phyloP scores from a whole-genome alignment of 2,888 invertebrate genomes.

The Melolontha melolontha region DNA sequence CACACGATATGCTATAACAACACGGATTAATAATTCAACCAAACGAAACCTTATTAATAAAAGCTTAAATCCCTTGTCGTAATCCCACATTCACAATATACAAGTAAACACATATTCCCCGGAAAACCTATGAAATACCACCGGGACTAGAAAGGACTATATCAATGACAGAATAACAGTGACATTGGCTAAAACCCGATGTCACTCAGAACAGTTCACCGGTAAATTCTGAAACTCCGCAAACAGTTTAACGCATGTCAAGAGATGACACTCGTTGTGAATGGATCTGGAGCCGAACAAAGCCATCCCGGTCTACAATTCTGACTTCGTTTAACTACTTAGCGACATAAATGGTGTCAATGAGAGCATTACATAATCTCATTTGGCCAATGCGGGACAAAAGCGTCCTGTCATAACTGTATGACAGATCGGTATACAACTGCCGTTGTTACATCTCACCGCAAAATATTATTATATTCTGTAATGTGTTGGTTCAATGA shows the following conservation, averaged over 20 bases:
- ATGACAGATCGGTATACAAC: conserved; percentile 57
- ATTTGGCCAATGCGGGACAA: conserved; percentile 55
- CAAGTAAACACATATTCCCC: conserved; percentile 44
- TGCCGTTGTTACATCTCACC: conserved; percentile 31
- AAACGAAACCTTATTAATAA: no score
- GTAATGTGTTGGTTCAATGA: not conserved
- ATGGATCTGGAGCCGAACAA: conserved; percentile 44
- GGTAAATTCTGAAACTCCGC: conserved; percentile 52
- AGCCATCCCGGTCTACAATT: conserved; percentile 48
- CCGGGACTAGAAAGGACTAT: conserved; percentile 28
- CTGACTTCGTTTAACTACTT: conserved; percentile 45
- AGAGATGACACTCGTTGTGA: conserved; percentile 59
- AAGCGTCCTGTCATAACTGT: conserved; percentile 59
- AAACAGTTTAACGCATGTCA: conserved; percentile 63
- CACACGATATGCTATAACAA: no score
- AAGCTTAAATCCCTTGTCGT: conserved; percentile 11
- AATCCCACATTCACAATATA: conserved; percentile 38
- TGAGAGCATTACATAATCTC: conserved; percentile 55
- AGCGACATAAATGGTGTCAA: conserved; percentile 46
- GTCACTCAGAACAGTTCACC: conserved; percentile 44
- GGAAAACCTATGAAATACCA: conserved; percentile 42
- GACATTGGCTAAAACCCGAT: conserved; percentile 43
- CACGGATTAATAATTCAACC: no score
- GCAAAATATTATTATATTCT: no score
- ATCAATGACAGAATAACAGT: no score